A percentile compares a stretch with the other conserved stretches of the same genome.
phyloP scores from a whole-genome alignment of 2,888 invertebrate genomes.

The Pardosa pseudoannulata region DNA sequence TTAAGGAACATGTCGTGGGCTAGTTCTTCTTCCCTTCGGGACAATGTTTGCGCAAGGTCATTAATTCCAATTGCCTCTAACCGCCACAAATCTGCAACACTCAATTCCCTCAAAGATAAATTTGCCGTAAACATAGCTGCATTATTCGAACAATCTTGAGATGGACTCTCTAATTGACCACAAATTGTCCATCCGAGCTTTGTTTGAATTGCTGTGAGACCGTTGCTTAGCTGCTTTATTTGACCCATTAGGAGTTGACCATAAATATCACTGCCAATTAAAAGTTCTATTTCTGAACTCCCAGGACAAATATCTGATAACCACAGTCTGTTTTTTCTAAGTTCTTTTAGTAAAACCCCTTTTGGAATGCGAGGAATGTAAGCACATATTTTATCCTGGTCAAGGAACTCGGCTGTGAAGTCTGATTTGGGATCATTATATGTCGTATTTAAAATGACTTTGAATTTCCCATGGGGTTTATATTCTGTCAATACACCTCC shows the following conservation, averaged over 20 bases:
- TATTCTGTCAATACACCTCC: too few relatives aligned
- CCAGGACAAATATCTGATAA: not conserved
- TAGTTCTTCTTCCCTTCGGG: not conserved
- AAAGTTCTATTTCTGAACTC: not conserved
- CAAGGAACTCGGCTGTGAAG: not conserved
- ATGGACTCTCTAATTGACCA: not conserved
- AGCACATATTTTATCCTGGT: not conserved
- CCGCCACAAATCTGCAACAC: not conserved
- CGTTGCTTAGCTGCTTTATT: not conserved
- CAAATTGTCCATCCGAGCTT: not conserved
- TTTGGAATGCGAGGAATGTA: not conserved
- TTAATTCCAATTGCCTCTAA: not conserved
- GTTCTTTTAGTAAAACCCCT: not conserved
- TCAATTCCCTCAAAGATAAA: not conserved
- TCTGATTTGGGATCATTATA: not conserved
- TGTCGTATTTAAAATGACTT: too few relatives aligned
- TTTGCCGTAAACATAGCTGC: not conserved
- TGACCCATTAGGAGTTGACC: not conserved
- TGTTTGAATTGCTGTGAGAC: slow-evolving; percentile 10
- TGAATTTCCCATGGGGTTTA: too few relatives aligned
- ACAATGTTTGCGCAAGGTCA: not conserved
- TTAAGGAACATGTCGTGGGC: not conserved
- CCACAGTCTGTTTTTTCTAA: not conserved
- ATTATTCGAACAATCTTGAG: not conserved
- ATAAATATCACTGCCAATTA: slow-evolving; percentile 5